phyloP scores from a whole-genome alignment of 1,140 invertebrate genomes.

The Lanistes nyassanus region DNA sequence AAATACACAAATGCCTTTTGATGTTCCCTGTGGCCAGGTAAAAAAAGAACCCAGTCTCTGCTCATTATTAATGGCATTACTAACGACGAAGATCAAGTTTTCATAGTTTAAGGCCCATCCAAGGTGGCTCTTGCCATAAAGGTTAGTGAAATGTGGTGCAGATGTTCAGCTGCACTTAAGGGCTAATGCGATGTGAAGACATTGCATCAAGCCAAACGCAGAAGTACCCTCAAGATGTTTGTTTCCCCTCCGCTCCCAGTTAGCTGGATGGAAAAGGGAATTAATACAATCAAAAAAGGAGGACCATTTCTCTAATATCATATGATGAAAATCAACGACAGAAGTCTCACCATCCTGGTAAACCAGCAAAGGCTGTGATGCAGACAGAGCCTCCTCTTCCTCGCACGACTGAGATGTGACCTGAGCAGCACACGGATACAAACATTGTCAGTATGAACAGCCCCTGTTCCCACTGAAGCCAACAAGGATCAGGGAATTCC shows the following conservation, averaged over 20 bases:
- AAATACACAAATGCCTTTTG: background rate
- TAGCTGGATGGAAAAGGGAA: background rate
- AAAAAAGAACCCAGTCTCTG: background rate
- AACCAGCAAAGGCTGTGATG: conserved; percentile 46
- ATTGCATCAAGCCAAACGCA: too few species aligned
- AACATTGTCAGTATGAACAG: background rate
- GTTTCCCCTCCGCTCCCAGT: background rate
- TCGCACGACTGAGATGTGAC: conserved; percentile 43
- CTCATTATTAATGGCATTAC: too few species aligned
- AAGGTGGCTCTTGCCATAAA: too few species aligned
- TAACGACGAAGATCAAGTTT: too few species aligned
- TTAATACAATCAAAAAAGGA: background rate
- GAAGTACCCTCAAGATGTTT: too few species aligned
- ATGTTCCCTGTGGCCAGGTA: background rate
- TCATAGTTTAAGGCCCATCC: too few species aligned
- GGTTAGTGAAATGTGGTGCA: too few species aligned
- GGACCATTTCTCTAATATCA: background rate
- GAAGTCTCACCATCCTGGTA: conserved; percentile 57
- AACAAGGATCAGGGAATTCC: background rate
- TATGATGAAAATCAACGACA: background rate
- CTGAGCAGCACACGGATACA: conserved; percentile 32
- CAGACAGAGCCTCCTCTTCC: conserved; percentile 40
- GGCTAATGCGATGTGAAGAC: too few species aligned
- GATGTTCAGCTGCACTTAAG: too few species aligned
- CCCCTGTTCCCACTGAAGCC: background rate